phyloP scores from a whole-genome alignment of 2,113 vertebrate species.

The Phainopepla nitens region DNA sequence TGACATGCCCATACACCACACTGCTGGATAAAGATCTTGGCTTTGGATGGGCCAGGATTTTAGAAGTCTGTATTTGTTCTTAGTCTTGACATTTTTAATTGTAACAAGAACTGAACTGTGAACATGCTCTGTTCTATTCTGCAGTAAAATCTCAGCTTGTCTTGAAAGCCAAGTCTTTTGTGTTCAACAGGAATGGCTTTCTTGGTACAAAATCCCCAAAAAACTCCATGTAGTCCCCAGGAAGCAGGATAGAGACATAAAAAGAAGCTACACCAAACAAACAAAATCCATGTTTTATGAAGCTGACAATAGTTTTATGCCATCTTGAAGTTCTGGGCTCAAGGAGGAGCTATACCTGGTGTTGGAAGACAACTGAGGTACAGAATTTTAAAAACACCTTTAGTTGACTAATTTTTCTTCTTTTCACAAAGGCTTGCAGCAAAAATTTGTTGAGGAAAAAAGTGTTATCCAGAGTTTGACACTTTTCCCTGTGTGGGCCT shows the following conservation, averaged over 20 bases:
- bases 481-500: background rate
- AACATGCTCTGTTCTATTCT: background rate
- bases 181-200: background rate
- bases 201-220: background rate
- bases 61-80: background rate
- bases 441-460: background rate
- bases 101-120: background rate
- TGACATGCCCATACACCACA: background rate
- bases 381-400: background rate
- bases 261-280: background rate
- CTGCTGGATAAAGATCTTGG: background rate
- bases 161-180: background rate
- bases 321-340: background rate
- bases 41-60: background rate
- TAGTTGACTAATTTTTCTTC: rapidly evolving
- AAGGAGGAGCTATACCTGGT: background rate
- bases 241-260: background rate
- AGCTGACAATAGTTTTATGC: background rate
- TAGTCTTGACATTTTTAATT: rapidly evolving
- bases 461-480: background rate
- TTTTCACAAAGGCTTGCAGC: background rate
- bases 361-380: background rate
- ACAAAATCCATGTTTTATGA: background rate
- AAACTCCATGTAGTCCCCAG: background rate
- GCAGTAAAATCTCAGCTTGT: background rate